Evolutionary conservation across 2,888 invertebrate genomes (phyloP), one percentile per base, ranked within the genome.

Genomic region (Lasioglossum morio): DNA sequence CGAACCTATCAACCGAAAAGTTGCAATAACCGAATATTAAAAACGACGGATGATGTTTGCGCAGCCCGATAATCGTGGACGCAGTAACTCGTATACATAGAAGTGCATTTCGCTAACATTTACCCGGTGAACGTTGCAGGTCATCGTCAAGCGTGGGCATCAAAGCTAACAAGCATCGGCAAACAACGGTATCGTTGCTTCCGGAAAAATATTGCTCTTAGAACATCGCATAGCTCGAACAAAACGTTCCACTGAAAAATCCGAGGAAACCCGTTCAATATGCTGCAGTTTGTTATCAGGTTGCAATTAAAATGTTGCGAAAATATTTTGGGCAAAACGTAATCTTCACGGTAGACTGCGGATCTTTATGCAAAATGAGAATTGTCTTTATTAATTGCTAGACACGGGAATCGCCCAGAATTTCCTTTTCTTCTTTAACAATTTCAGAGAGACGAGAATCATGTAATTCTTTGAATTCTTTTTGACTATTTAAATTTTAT

Each of bases 1-100:
- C 40, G 72, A 43, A 69, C 43, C 53, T 10, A n/a, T 34, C 53
- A 34, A 78, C 43, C 69, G 82, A 74, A 73, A 80, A 57, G 69
- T 69, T 74, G 53, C 80, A 57, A 80, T 82, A 82, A 80, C 80
- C 69, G 81, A 81, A 75, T 83, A 81, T 83, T 83, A 83, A 83
- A 83, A 81, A 75, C 60, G 43, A 12, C 34, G 60, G 70, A 75
- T 70, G 48, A 70, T 70, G 53, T 70, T 70, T 74, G 74, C 57
- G 70, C 73, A 69, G 73, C 10, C 57, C 79, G 40, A 73, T 79
- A 79, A 79, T 48, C 34, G 27, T 14, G n/a, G 70, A 14, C 14
- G 10, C 70, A 7, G 70, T 14, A n/a, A 40, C 40, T 69, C 40
- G 40, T 70, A n/a, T n/a, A 40, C 40, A 14, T 40, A 40, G 10